Base-by-base conservation (phyloP, 1,140 invertebrate species). In the Diachasma alloeum region DNA sequence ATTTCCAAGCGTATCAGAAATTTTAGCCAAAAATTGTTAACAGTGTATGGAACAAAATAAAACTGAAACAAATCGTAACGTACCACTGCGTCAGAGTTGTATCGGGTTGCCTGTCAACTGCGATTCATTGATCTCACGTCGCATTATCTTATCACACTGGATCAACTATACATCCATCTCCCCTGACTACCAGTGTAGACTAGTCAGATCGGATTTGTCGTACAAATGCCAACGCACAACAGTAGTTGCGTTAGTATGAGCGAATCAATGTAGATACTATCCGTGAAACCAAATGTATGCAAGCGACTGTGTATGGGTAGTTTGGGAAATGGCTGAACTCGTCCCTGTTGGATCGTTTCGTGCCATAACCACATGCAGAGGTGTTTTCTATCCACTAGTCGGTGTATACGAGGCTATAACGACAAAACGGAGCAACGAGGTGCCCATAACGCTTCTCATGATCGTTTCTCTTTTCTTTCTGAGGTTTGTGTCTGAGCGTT, bases 191-290 rank as follows among this genome's bases (percentile, higher is more conserved):
- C 59, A 63, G 59, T 63, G 59, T 63, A 63, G 59, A 63, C 59
- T 63, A 63, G 59, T 31, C 59, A 63, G 59, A 63, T 63, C 59
- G 59, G 24, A 63, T 63, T 63, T 63, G 59, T 63, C 59, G 59
- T 63, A 63, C 24, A 63, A 63, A 63, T 63, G 59, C 59, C 59
- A 63, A 63, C 59, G 59, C 22, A 63, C 22, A 63, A 63, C 59
- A 63, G 11, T 13, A 63, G 19, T 63, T 26, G 59, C 10, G 59
- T 63, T 63, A 31, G 59, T 63, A 63, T 63, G 59, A 63, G 59
- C 19, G 24, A 63, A 63, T 63, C 59, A 63, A 22, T 10, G 24
- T 24, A 2, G 24, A 63, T 63, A 63, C 15, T 15, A 56, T 56
- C 48, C 59, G 59, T 63, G 59, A 26, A 26, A 19, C 59, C 59